Percentiles rank a stretch among this genome's conserved stretches.
phyloP scores from a whole-genome alignment of 2,888 invertebrate genomes.

The Octodonta nipae region DNA sequence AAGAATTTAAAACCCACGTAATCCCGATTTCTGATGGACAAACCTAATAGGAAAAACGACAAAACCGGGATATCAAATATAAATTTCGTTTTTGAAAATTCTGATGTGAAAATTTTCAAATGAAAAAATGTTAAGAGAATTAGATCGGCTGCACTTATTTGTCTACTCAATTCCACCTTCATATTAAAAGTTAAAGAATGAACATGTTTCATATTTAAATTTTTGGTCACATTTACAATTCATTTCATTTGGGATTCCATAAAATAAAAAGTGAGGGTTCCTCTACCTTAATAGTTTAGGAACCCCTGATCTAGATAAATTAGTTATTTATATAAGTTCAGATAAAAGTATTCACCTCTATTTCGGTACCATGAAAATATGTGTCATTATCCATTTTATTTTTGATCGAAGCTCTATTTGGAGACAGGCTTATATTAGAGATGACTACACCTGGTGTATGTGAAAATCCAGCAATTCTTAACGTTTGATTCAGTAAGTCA shows the following conservation, averaged over 20 bases:
- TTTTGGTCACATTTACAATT: neutral
- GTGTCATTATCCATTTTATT: constrained; percentile 5
- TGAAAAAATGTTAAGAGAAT: too few species aligned
- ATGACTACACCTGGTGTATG: constrained; percentile 52
- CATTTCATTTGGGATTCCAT: too few species aligned
- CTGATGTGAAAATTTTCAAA: too few species aligned
- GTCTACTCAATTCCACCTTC: too few species aligned
- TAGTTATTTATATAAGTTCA: constrained; percentile 1
- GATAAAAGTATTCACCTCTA: constrained; percentile 45
- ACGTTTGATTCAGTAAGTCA: constrained; percentile 43
- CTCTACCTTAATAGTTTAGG: too few species aligned
- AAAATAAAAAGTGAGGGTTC: too few species aligned
- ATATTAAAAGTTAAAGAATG: neutral
- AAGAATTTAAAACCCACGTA: too few species aligned
- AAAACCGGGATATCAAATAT: too few species aligned
- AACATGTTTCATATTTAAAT: neutral
- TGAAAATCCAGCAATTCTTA: constrained; percentile 51
- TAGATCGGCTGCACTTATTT: neutral
- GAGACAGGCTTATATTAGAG: constrained; percentile 17
- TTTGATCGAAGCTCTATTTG: constrained; percentile 17
- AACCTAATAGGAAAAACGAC: too few species aligned
- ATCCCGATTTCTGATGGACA: too few species aligned
- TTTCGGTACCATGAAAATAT: constrained; percentile 48
- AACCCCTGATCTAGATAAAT: too few species aligned
- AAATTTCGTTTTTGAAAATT: too few species aligned